Conservation (phyloP, 2,888 invertebrate species). For the Galeopsomyia nigrocyanea region DNA sequence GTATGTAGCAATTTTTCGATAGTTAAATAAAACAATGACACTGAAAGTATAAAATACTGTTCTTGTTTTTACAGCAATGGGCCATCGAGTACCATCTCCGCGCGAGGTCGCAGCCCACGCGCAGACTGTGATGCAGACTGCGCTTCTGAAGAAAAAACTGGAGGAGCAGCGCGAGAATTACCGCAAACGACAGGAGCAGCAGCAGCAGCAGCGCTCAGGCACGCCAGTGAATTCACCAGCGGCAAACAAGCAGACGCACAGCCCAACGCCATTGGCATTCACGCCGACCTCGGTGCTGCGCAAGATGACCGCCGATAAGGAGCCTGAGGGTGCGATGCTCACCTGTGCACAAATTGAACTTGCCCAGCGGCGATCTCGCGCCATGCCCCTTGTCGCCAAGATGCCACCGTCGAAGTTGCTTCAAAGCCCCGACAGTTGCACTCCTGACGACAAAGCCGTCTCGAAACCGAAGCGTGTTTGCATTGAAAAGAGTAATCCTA, state of each 20-base stretch:
- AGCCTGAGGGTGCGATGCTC: constrained; percentile 73
- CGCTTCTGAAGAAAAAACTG: constrained; percentile 88
- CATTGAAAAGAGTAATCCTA: constrained; percentile 14
- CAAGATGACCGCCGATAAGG: constrained; percentile 94
- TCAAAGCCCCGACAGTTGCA: constrained; percentile 24
- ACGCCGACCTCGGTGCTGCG: constrained; percentile 94
- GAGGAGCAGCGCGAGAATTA: constrained; percentile 90
- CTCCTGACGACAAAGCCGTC: constrained; percentile 10
- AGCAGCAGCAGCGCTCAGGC: constrained; percentile 58
- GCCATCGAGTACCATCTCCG: constrained; percentile 83
- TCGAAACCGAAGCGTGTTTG: constrained; percentile 50
- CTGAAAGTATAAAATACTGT: neutral
- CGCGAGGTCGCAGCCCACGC: constrained; percentile 88
- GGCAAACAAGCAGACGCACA: constrained; percentile 69
- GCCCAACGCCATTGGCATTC: constrained; percentile 85
- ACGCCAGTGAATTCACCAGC: constrained; percentile 67
- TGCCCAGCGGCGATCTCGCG: constrained; percentile 25
- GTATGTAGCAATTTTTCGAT: constrained; percentile 51
- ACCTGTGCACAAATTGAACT: constrained; percentile 55
- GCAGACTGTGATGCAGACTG: constrained; percentile 88
- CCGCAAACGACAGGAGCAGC: constrained; percentile 80
- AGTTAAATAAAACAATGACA: neutral
- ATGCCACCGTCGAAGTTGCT: constrained; percentile 19
- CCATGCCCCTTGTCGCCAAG: constrained; percentile 21
- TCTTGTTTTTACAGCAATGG: constrained; percentile 69